Base-by-base conservation (phyloP, 2,888 invertebrate species). In the Xestia xanthographa region DNA sequence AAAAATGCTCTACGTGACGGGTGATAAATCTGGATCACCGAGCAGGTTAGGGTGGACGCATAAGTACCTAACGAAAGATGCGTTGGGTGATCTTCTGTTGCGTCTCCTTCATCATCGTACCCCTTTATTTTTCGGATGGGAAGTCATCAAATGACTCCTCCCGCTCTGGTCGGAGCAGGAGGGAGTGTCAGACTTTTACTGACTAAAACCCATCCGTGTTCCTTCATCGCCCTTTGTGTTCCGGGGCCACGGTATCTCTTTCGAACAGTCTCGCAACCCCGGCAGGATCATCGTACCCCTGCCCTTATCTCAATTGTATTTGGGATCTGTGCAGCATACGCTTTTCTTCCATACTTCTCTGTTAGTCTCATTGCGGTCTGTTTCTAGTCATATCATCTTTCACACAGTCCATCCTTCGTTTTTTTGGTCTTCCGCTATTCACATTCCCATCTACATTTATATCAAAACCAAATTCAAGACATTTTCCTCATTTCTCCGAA, bases 11-110 rank as follows among this genome's bases (percentile, higher is more conserved):
- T 77, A 12, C n/a, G 22, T 56, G 69, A 70, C 71, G 60, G 67
- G 68, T 62, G 71, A 87, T 80, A 77, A 77, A 87, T 85, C 67
- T 62, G 58, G 63, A 72, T 82, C 26, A 14, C 34, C 14, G 20
- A 63, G 68, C 53, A 62, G 75, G 48, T 71, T 63, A 41, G 14
- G 63, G 63, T 63, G 6, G 22, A 14, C 29, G 38, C n/a, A 41
- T n/a, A n/a, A n/a, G n/a, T n/a, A 41, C 12, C 12, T 14, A 6
- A 63, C 14, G 6, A 5, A 63, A 63, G 1, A n/a, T 63, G 14
- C 3, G n/a, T 63, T 4, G 3, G n/a, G 62, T 8, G 22, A 22
- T 38, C 34, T 1, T 26, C 14, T 2, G 26, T 53, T 12, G 53
- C 5, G 53, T n/a, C 6, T 26, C 6, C 26, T 2, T 14, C n/a